phyloP scores from a whole-genome alignment of 2,113 vertebrate species.

The Oostethus manadensis region DNA sequence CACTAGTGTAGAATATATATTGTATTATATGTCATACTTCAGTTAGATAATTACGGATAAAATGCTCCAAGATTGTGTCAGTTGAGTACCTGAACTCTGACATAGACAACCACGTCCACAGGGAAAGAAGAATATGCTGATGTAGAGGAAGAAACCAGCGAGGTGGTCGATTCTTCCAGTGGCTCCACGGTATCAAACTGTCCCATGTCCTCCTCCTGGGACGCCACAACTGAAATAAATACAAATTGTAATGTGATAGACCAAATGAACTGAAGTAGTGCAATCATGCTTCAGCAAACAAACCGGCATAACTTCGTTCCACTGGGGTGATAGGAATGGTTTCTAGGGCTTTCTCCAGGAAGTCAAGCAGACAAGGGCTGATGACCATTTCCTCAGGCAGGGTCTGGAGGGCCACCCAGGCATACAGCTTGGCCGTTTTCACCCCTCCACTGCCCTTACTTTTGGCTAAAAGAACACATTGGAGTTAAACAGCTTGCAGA shows the following conservation, averaged over 20 bases:
- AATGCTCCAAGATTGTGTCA: not conserved
- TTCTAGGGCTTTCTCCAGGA: slow-evolving; percentile 95
- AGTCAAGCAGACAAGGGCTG: slow-evolving; percentile 93
- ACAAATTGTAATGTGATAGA: not conserved
- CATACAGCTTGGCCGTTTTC: slow-evolving; percentile 94
- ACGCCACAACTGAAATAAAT: slow-evolving; percentile 73
- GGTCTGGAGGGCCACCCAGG: slow-evolving; percentile 96
- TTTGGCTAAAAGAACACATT: slow-evolving; percentile 80
- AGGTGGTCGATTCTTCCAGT: slow-evolving; percentile 91
- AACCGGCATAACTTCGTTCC: slow-evolving; percentile 86
- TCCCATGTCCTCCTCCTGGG: slow-evolving; percentile 93
- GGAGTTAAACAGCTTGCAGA: not conserved
- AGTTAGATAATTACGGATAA: too few species aligned
- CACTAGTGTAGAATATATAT: too few species aligned
- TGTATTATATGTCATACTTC: too few species aligned
- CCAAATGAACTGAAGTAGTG: not conserved
- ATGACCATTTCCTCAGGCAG: slow-evolving; percentile 99
- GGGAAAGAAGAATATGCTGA: slow-evolving; percentile 96
- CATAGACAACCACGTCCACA: slow-evolving; percentile 96
- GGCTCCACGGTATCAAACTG: slow-evolving; percentile 92
- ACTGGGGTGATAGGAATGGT: slow-evolving; percentile 97
- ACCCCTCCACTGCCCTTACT: slow-evolving; percentile 86
- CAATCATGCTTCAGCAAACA: not conserved
- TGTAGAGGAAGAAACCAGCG: slow-evolving; percentile 89
- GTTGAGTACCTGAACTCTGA: slow-evolving; percentile 89